Evolutionary conservation across 2,113 vertebrate species (phyloP).

Genomic region (Panthera uncia): DNA sequence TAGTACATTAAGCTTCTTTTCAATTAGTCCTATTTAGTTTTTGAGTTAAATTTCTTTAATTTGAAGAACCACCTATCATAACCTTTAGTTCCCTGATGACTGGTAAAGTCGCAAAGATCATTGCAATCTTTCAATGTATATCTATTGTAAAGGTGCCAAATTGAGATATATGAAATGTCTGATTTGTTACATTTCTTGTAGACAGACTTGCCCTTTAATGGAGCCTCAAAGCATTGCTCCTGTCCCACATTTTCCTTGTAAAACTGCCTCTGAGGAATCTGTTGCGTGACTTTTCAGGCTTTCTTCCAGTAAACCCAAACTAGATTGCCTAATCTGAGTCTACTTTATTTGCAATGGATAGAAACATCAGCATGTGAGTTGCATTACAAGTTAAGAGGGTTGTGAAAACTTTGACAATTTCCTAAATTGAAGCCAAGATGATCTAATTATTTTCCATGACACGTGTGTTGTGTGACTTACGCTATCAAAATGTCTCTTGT

Average conservation of each 20-base stretch:
- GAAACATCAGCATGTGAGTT: background rate
- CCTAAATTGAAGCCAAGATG: conserved; percentile 27
- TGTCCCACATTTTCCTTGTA: background rate
- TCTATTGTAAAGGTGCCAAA: background rate
- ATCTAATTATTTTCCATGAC: conserved; percentile 43
- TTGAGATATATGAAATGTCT: background rate
- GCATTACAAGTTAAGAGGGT: background rate
- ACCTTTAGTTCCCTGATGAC: background rate
- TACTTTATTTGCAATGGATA: background rate
- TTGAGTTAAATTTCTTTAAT: conserved; percentile 19
- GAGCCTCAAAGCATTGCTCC: background rate
- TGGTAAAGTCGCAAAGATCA: background rate
- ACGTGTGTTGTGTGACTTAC: background rate
- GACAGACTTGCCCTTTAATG: background rate
- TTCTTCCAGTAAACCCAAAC: background rate
- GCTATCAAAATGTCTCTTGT: conserved; percentile 21
- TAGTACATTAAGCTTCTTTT: background rate
- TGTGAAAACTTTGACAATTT: conserved; percentile 28
- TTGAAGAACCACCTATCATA: background rate
- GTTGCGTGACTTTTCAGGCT: background rate
- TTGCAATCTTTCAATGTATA: background rate
- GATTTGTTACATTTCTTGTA: background rate
- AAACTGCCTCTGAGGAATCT: background rate
- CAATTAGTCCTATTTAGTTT: background rate
- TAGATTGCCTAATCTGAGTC: background rate